Evolutionary conservation across 2,888 invertebrate species (phyloP), one percentile per base, ranked within the genome.

Genomic region (Iselma pallidipennis): DNA sequence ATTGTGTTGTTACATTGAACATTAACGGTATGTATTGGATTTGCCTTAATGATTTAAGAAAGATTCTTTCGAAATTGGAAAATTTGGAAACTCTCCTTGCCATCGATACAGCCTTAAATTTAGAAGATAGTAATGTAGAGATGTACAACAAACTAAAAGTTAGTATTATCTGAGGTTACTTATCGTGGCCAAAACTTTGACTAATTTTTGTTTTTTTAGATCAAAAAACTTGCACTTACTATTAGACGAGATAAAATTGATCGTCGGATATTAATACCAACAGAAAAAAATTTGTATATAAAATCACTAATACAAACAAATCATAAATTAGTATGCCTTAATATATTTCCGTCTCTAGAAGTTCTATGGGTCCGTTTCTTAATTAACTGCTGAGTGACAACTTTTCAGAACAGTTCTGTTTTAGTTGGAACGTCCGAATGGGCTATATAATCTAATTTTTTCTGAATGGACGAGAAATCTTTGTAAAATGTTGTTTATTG

Each of bases 21-120:
- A 49, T 63, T 1, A 63, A 63, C 25, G 52, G 57, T 19, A 12
- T 63, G n/a, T 63, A 63, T 33, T 63, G 63, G 63, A 52, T 63
- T 6, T 28, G 6, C 2, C 57, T 31, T 0, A 7, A 16, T 2
- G 52, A 57, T 16, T 49, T 59, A 19, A 49, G 60, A 14, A 49
- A 29, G 25, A 53, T 60, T 50, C 16, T 63, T 4, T 2, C 23
- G 21, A 57, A 29, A 45, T 37, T 63, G n/a, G 26, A 45, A 12
- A 60, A 59, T 54, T 54, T 63, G 25, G 54, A 60, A 10, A 51
- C 26, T 21, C 37, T 63, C 5, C 57, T 49, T n/a, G 63, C 63
- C 0, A 59, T 63, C 6, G 48, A 60, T 10, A 63, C 63, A 7
- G 29, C 28, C n/a, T 31, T 63, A 10, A 49, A 48, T 21, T 31